A percentile compares a stretch with the other conserved stretches of the same genome.
phyloP scores from a whole-genome alignment of 2,888 invertebrate species.

The Onthophagus sagittarius region DNA sequence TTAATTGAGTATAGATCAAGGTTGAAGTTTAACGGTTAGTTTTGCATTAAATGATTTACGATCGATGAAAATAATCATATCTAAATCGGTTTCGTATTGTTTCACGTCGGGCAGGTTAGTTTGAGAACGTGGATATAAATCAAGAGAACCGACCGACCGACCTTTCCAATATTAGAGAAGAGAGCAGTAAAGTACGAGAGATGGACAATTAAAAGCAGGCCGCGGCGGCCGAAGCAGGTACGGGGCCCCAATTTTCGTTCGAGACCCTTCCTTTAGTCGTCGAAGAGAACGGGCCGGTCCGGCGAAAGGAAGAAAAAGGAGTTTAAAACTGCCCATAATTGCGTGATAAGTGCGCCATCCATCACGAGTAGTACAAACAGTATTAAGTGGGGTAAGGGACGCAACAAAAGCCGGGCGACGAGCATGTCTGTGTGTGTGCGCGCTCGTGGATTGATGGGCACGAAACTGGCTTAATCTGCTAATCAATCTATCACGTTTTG shows the following conservation, averaged over 20 bases:
- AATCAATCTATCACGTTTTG: constrained; percentile 46
- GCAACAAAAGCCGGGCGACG: constrained; percentile 13
- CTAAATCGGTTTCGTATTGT: background rate
- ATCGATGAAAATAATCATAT: background rate
- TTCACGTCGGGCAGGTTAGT: background rate
- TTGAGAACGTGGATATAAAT: background rate
- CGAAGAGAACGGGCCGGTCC: constrained; percentile 1
- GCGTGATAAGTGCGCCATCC: constrained; percentile 41
- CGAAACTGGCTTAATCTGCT: constrained; percentile 36
- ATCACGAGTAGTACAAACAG: constrained; percentile 40
- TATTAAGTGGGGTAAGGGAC: constrained; percentile 37
- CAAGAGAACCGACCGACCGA: constrained; percentile 11
- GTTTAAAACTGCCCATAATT: constrained; percentile 34
- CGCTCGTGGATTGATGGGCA: background rate
- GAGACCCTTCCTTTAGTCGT: background rate
- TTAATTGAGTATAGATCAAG: no score
- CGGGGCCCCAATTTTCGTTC: constrained; percentile 1
- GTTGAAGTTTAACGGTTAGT: background rate
- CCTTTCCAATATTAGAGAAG: constrained; percentile 15
- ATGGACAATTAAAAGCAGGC: constrained; percentile 22
- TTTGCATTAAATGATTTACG: background rate
- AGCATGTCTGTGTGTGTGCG: background rate
- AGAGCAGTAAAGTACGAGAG: constrained; percentile 23
- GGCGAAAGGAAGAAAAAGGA: constrained; percentile 14
- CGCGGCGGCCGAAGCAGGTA: background rate